phyloP scores from a whole-genome alignment of 1,140 invertebrate genomes.

The Sitodiplosis mosellana region DNA sequence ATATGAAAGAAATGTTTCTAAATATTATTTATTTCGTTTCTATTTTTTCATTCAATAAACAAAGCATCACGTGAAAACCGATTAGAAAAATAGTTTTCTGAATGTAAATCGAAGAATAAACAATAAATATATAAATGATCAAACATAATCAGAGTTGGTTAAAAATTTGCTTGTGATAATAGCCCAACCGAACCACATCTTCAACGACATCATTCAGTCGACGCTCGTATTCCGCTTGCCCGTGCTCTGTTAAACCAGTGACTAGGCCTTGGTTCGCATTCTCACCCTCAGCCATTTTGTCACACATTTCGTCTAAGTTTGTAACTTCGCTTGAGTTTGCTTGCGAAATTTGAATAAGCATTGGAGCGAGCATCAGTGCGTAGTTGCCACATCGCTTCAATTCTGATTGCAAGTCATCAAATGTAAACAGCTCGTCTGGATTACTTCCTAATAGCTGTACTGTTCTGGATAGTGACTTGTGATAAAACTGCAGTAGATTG shows the following conservation, averaged over 20 bases:
- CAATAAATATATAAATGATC: no score
- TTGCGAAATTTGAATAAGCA: conserved; percentile 21
- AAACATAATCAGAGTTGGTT: no score
- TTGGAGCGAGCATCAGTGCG: conserved; percentile 20
- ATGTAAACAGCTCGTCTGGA: conserved; percentile 27
- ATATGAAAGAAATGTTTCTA: no score
- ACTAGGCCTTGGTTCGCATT: neutral
- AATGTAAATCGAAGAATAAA: no score
- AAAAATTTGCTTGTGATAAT: neutral
- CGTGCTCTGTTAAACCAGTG: neutral
- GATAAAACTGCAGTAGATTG: conserved; percentile 31
- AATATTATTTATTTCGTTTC: no score
- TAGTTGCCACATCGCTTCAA: conserved; percentile 18
- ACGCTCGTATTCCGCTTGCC: neutral
- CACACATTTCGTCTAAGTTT: conserved; percentile 11
- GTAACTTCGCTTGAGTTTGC: conserved; percentile 14
- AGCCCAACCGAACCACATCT: neutral
- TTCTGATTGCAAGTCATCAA: conserved; percentile 21
- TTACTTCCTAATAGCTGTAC: conserved; percentile 20
- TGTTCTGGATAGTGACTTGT: conserved; percentile 26
- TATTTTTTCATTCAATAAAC: no score
- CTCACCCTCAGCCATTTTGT: neutral
- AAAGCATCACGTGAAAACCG: no score
- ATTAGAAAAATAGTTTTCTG: no score
- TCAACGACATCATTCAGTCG: neutral